These are phyloP conservation scores for Papilio gigon DNA, from an alignment of 2,888 invertebrate genomes.

Conservation along the genomic window DNA sequence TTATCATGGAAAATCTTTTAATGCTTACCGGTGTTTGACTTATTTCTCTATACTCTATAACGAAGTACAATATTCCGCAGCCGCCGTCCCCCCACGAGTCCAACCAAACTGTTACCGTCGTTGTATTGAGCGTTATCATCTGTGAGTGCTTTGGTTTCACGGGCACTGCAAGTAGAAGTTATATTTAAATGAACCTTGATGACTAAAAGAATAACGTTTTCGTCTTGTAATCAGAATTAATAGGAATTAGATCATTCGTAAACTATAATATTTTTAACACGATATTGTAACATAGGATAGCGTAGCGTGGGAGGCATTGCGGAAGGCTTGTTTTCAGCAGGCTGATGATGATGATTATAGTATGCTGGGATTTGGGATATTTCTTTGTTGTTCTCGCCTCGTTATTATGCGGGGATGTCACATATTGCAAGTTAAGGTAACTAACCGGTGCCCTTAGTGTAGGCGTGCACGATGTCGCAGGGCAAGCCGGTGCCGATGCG, in stretches of 20 bases:
- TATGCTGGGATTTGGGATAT: no score
- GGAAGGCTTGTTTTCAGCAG: no score
- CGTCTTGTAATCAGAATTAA: no score
- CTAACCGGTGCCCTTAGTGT: conserved; percentile 89
- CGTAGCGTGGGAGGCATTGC: no score
- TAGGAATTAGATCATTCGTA: no score
- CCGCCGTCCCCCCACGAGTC: conserved; percentile 95
- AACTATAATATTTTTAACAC: no score
- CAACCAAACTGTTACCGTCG: conserved; percentile 92
- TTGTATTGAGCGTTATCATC: conserved; percentile 92
- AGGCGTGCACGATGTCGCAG: conserved; percentile 93
- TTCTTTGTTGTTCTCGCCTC: no score
- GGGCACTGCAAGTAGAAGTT: conserved; percentile 78
- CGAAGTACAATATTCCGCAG: conserved; percentile 92
- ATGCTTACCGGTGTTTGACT: conserved; percentile 79
- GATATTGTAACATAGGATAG: no score
- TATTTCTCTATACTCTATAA: conserved; percentile 88
- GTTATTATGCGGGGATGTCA: no score
- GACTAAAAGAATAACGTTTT: background rate
- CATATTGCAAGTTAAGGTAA: background rate
- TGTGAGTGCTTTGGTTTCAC: conserved; percentile 90
- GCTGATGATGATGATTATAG: no score
- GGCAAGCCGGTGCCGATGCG: conserved; percentile 94
- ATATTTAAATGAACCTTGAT: background rate
- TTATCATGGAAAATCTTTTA: background rate